Evolutionary conservation across 1,140 invertebrate species (phyloP).

Genomic region (Apis dorsata): DNA sequence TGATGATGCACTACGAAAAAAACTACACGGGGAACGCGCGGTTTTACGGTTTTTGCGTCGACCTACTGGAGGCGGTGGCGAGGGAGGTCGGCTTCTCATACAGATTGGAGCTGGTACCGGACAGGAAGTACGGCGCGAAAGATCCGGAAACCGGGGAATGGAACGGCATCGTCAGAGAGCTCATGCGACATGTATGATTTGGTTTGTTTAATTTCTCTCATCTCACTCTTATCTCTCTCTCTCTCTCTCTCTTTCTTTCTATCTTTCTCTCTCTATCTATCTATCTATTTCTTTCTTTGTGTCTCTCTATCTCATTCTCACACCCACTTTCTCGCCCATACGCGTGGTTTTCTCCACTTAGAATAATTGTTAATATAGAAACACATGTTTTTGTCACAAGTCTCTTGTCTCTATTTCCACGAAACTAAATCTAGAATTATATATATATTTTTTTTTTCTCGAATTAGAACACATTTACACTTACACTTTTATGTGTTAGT

Average conservation of each 20-base stretch:
- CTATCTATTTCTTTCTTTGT: too few species aligned
- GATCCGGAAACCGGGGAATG: conserved; percentile 86
- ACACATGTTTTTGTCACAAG: neutral
- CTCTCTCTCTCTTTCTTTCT: too few species aligned
- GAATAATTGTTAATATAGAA: neutral
- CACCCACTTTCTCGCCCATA: neutral
- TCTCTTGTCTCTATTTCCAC: neutral
- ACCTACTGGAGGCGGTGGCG: conserved; percentile 85
- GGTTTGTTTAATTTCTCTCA: conserved; percentile 72
- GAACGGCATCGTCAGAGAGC: conserved; percentile 91
- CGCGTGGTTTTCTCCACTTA: conserved; percentile 1
- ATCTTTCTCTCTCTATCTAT: too few species aligned
- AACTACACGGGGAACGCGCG: conserved; percentile 85
- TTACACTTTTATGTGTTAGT: too few species aligned
- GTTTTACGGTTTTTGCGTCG: conserved; percentile 90
- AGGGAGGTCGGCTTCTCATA: conserved; percentile 87
- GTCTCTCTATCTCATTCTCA: neutral
- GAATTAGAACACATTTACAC: too few species aligned
- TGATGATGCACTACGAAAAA: conserved; percentile 85
- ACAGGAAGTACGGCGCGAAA: conserved; percentile 88
- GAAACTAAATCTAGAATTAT: too few species aligned
- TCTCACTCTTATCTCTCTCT: conserved; percentile 11
- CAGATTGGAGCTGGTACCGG: conserved; percentile 86
- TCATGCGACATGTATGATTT: conserved; percentile 86
- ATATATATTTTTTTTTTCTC: too few species aligned